Evolutionary conservation across 2,888 invertebrate genomes (phyloP).

Genomic region (Caenorhabditis becei): DNA sequence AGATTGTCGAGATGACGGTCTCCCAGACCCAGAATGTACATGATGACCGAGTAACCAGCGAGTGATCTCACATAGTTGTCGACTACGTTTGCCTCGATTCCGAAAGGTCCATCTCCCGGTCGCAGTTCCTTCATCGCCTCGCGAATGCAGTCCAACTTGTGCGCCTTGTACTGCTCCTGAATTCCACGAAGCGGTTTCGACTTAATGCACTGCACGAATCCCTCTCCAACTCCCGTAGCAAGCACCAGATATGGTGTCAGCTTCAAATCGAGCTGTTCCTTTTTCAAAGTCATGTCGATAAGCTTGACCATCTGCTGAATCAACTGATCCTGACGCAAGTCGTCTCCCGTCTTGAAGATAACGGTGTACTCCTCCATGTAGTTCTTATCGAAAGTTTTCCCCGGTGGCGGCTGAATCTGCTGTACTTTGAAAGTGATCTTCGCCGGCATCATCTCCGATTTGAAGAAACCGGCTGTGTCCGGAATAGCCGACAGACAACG

Average conservation of each 20-base stretch:
- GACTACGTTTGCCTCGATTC: slow-evolving; percentile 94
- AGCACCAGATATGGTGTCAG: slow-evolving; percentile 83
- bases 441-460: slow-evolving; percentile 96
- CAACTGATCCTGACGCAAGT: slow-evolving; percentile 95
- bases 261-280: slow-evolving; percentile 96
- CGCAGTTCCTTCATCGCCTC: slow-evolving; percentile 94
- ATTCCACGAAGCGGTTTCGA: slow-evolving; percentile 83
- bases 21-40: slow-evolving; percentile 93
- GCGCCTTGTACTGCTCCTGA: slow-evolving; percentile 57
- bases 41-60: slow-evolving; percentile 85
- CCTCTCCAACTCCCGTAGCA: slow-evolving; percentile 95
- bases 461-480: slow-evolving; percentile 93
- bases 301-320: slow-evolving; percentile 97
- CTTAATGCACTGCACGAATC: slow-evolving; percentile 96
- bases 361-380: slow-evolving; percentile 88
- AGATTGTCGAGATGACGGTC: slow-evolving; percentile 93
- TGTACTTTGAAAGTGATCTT: slow-evolving; percentile 87
- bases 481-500: slow-evolving; percentile 90
- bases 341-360: slow-evolving; percentile 98
- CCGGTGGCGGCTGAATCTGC: slow-evolving; percentile 83
- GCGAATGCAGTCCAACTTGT: slow-evolving; percentile 83
- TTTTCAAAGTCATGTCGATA: slow-evolving; percentile 93
- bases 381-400: slow-evolving; percentile 82
- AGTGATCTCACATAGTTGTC: slow-evolving; percentile 90
- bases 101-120: slow-evolving; percentile 91